Conservation (phyloP, 2,888 invertebrate species). For the Rhyacophila evoluta region DNA sequence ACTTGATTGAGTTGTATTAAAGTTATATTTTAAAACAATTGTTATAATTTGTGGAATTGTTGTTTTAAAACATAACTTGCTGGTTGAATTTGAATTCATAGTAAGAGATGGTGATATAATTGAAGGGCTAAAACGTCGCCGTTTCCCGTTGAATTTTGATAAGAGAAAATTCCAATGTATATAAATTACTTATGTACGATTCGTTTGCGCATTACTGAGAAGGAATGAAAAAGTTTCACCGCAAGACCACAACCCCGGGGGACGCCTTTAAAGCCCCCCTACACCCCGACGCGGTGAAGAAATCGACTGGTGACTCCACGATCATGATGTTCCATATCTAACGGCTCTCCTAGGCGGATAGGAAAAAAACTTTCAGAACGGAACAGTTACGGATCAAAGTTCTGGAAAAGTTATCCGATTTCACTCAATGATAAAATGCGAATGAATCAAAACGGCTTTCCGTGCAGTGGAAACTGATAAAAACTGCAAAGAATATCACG, state of each 20-base stretch:
- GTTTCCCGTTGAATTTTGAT: neutral
- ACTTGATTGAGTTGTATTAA: too few species aligned
- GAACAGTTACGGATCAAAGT: neutral
- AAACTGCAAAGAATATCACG: neutral
- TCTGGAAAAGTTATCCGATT: neutral
- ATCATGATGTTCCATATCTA: neutral
- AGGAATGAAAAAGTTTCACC: conserved; percentile 4
- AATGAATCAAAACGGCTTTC: neutral
- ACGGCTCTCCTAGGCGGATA: neutral
- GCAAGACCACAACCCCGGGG: neutral
- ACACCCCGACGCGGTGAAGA: neutral
- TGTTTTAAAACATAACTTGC: too few species aligned
- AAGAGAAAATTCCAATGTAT: neutral
- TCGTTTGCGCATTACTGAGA: neutral
- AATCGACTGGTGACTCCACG: neutral
- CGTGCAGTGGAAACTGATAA: neutral
- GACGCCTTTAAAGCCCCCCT: neutral
- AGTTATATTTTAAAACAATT: too few species aligned
- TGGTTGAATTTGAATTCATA: too few species aligned
- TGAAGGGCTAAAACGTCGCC: neutral
- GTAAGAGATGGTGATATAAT: too few species aligned
- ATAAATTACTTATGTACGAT: conserved; percentile 20
- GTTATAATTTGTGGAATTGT: too few species aligned
- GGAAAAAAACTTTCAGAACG: conserved; percentile 30
- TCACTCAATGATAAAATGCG: neutral